phyloP scores from a whole-genome alignment of 2,888 invertebrate genomes.

The Leucophora obtusa region DNA sequence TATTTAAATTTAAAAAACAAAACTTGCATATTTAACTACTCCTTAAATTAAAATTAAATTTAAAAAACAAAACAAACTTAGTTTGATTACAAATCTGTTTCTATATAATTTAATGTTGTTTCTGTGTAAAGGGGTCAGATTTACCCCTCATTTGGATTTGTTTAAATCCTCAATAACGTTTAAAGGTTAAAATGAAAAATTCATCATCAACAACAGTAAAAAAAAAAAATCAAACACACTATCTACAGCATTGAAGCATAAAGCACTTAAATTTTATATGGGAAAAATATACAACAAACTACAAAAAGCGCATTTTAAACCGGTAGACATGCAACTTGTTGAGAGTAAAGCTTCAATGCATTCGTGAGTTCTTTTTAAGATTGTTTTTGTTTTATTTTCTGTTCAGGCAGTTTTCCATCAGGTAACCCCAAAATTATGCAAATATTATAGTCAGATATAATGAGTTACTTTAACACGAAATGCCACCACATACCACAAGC shows the following conservation, averaged over 20 bases:
- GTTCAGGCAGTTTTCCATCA: constrained; percentile 4
- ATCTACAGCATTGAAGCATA: constrained; percentile 36
- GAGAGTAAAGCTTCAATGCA: constrained; percentile 52
- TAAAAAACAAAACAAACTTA: no score
- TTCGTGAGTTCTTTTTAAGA: constrained; percentile 46
- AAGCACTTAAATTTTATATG: constrained; percentile 31
- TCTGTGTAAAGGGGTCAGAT: no score
- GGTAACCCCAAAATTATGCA: constrained; percentile 49
- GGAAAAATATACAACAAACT: constrained; percentile 26
- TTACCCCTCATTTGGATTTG: no score
- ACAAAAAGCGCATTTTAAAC: constrained; percentile 46
- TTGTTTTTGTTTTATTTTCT: background rate
- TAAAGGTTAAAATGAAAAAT: constrained; percentile 36
- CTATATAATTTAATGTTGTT: no score
- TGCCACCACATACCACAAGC: background rate
- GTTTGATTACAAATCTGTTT: no score
- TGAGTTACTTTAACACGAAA: constrained; percentile 16
- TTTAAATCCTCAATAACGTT: background rate
- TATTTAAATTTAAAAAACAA: no score
- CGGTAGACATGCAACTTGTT: constrained; percentile 55
- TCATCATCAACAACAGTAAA: background rate
- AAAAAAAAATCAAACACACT: constrained; percentile 13
- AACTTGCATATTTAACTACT: no score
- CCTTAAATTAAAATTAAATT: no score
- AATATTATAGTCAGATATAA: constrained; percentile 9